phyloP scores from a whole-genome alignment of 2,797 vertebrate species.

The Melanotaenia nigrans region DNA sequence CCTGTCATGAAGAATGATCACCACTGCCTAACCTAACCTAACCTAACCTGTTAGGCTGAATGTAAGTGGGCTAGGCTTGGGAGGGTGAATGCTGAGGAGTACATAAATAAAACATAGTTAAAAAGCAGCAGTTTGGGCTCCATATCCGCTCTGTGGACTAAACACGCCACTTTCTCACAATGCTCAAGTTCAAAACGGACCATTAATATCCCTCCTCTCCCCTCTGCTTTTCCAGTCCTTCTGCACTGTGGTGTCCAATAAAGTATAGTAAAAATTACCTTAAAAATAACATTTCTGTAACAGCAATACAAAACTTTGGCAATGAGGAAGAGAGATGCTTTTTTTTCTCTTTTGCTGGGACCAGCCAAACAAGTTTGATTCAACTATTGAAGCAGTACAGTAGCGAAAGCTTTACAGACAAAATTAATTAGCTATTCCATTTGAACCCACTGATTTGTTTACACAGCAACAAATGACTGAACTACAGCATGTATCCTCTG shows the following conservation, averaged over 20 bases:
- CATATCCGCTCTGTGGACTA: neutral
- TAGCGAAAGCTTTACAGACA: constrained; percentile 41
- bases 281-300: constrained; percentile 63
- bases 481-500: constrained; percentile 35
- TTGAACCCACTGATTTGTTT: constrained; percentile 38
- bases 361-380: constrained; percentile 77
- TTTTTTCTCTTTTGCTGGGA: constrained; percentile 58
- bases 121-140: constrained; percentile 5
- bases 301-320: constrained; percentile 70
- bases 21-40: neutral
- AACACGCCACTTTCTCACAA: constrained; percentile 13
- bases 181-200: neutral
- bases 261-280: constrained; percentile 55
- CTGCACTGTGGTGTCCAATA: constrained; percentile 23
- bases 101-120: constrained; percentile 18
- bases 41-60: neutral
- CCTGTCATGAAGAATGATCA: constrained; percentile 8
- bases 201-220: neutral
- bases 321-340: constrained; percentile 37
- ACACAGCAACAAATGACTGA: constrained; percentile 35
- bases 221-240: constrained; percentile 9
- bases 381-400: constrained; percentile 43
- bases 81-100: neutral
- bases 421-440: constrained; percentile 25
- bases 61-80: neutral